Evolutionary conservation across 1,140 invertebrate genomes (phyloP), one percentile per base, ranked within the genome.

Genomic region (Acyrthosiphon pisum): DNA sequence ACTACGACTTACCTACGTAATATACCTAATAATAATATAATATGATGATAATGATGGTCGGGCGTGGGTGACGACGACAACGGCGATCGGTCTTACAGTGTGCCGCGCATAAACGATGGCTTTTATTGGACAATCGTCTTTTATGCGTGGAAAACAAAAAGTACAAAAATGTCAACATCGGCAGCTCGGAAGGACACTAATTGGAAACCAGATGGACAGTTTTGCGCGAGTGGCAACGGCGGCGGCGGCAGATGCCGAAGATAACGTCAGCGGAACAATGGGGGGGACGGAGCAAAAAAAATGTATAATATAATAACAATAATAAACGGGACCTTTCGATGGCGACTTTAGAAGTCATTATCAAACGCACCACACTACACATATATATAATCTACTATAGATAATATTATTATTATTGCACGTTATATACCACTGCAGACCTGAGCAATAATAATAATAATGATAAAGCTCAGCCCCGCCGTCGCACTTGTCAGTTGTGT

Each of bases 61-160:
- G 26, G 11, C n/a, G 37, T 46, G 76, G 68, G 68, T 92, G 76
- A 92, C 91, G 84, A 92, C 76, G 76, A 92, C 76, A 44, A 92
- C 76, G 84, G 84, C 91, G 11, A 53, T 81, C 35, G 46, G 91
- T 84, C 83, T 81, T 50, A 86, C 60, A n/a, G n/a, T 76, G 3
- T 44, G 26, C 37, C 26, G 30, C 14, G 35, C n/a, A 44, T 93
- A 86, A 84, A 93, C 50, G 91, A 83, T 48, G 87, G n/a, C 48
- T 89, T 53, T 89, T 89, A 83, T 93, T 93, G 91, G 91, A 93
- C 91, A 93, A 92, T 92, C 76, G 91, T 92, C 60, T 92, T 48
- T 84, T 76, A 76, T 92, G 35, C 35, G 41, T 2, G 11, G 37
- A 84, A 93, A 86, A 83, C 37, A 84, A 93, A 93, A 56, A 53